Conservation (phyloP, 2,888 invertebrate species). For the Brachynemurus nebulosus region DNA sequence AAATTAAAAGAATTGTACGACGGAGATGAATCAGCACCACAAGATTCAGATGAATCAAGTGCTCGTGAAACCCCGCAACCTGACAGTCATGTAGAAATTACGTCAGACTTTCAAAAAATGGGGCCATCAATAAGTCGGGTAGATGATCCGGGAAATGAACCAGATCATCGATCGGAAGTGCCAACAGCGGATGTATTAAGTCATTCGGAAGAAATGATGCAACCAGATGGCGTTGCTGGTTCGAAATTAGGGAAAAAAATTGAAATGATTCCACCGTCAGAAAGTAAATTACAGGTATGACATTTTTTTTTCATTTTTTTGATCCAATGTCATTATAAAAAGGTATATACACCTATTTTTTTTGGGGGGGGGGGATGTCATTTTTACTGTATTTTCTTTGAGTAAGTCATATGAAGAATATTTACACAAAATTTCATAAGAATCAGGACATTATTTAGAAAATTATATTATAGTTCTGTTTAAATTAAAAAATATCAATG, state of each 20-base stretch:
- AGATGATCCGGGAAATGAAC: background rate
- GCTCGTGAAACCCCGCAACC: constrained; percentile 37
- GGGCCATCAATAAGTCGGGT: too few species aligned
- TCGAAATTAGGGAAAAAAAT: constrained; percentile 4
- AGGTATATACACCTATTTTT: too few species aligned
- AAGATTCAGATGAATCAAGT: constrained; percentile 31
- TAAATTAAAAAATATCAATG: too few species aligned
- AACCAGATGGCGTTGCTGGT: background rate
- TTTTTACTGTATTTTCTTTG: too few species aligned
- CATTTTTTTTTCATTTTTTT: too few species aligned
- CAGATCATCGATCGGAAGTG: background rate
- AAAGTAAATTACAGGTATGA: constrained; percentile 29
- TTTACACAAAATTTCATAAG: too few species aligned
- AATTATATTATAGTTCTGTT: too few species aligned
- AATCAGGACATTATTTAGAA: too few species aligned
- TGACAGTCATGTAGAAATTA: constrained; percentile 19
- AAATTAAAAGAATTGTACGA: constrained; percentile 31
- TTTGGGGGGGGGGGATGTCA: too few species aligned
- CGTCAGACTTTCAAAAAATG: background rate
- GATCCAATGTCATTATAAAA: too few species aligned
- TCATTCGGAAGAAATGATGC: background rate
- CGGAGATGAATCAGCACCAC: constrained; percentile 28
- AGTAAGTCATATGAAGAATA: too few species aligned
- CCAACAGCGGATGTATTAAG: constrained; percentile 18
- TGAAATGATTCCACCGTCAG: constrained; percentile 6